phyloP scores from a whole-genome alignment of 1,140 invertebrate genomes.

The Andricus grossulariae region DNA sequence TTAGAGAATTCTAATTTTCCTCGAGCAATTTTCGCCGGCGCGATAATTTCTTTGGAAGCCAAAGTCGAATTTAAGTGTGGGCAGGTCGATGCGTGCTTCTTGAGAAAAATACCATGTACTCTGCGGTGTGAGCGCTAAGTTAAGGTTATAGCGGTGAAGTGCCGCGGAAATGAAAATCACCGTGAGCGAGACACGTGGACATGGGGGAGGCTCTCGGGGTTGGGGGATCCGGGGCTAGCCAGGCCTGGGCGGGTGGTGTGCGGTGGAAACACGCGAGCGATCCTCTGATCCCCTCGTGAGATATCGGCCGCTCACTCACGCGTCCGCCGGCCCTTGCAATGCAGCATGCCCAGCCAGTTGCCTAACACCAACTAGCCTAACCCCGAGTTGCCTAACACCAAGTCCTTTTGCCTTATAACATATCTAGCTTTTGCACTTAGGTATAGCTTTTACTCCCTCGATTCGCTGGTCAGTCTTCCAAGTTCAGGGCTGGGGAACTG shows the following conservation, averaged over 20 bases:
- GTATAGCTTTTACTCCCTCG: constrained; percentile 44
- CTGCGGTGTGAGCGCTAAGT: constrained; percentile 44
- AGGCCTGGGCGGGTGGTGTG: constrained; percentile 46
- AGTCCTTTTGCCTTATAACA: constrained; percentile 35
- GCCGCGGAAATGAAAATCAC: constrained; percentile 75
- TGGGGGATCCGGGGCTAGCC: constrained; percentile 54
- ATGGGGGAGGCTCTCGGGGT: constrained; percentile 55
- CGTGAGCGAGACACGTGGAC: constrained; percentile 72
- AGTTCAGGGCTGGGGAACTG: constrained; percentile 34
- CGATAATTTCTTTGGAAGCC: background rate
- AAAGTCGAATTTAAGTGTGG: constrained; percentile 20
- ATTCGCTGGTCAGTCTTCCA: constrained; percentile 16
- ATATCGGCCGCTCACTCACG: constrained; percentile 75
- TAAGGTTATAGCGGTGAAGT: constrained; percentile 63
- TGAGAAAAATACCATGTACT: constrained; percentile 39
- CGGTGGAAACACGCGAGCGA: constrained; percentile 68
- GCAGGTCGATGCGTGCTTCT: constrained; percentile 51
- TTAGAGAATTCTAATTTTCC: constrained; percentile 22
- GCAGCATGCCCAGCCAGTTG: constrained; percentile 62
- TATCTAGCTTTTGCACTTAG: constrained; percentile 22
- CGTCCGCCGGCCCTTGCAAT: constrained; percentile 66
- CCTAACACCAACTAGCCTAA: constrained; percentile 45
- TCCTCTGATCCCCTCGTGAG: constrained; percentile 74
- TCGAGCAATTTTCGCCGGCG: constrained; percentile 24
- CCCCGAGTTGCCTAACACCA: constrained; percentile 42